Evolutionary conservation across 2,113 vertebrate genomes (phyloP), one percentile per base, ranked within the genome.

Genomic region (Catharus fuscescens): DNA sequence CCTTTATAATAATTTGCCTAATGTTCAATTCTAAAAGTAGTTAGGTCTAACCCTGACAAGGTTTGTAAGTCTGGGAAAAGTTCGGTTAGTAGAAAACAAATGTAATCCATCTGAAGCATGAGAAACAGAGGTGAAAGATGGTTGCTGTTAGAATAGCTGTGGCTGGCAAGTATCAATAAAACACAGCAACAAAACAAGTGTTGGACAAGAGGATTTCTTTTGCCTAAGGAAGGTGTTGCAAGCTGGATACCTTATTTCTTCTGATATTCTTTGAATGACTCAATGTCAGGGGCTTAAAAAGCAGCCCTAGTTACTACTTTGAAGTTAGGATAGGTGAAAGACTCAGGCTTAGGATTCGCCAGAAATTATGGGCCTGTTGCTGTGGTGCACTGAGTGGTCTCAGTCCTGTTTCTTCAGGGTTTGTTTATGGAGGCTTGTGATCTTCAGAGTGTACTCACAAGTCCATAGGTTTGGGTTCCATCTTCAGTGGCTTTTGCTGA

Each of bases 341-440:
- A 36, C 25, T 44, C 38, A 45, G 36, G 38, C 31, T 24, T 32
- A 29, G 57, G 47, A 36, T 47, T 38, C 14, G 12, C 36, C 50
- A 84, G 38, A 72, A 56, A 64, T 64, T 21, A 80, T 4, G 10
- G 42, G 4, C 42, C 9, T 34, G 26, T 40, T 86, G 44, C 29
- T 73, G 19, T 11, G 3, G 60, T 50, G 10, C 18, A 61, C 47
- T 11, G 21, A 45, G 48, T 32, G 18, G 54, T 52, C 45, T 92
- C 18, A 56, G 29, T 77, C 45, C 54, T 52, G 19, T 77, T 73
- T 2, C 4, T 62, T 89, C 44, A 38, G 40, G 5, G 7, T n/a
- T 54, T 57, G 8, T 40, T 76, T 20, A 42, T 14, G 12, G 52
- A 62, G 31, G 7, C 29, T 64, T 73, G 38, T 0, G 0, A 66